Conservation (phyloP, 1,140 invertebrate species). For the Uloborus diversus region DNA sequence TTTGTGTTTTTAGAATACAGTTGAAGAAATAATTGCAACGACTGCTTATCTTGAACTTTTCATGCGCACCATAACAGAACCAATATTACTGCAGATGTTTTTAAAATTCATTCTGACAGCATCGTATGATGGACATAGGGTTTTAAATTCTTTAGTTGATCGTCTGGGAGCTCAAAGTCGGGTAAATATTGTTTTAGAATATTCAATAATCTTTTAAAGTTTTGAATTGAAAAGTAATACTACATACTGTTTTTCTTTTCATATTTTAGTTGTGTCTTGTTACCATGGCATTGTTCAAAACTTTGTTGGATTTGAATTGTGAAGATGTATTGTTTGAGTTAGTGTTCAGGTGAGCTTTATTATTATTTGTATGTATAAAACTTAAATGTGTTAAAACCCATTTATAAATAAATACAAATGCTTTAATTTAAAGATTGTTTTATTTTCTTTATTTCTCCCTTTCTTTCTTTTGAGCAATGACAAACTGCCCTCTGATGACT, state of each 20-base stretch:
- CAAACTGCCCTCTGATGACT: no score
- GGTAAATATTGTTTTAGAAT: conserved; percentile 66
- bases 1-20: conserved; percentile 69
- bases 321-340: conserved; percentile 97
- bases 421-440: no score
- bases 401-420: no score
- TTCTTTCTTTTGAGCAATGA: no score
- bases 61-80: conserved; percentile 84
- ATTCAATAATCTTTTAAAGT: background rate
- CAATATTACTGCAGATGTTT: conserved; percentile 81
- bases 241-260: no score
- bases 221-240: background rate
- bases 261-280: conserved; percentile 76
- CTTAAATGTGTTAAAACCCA: no score
- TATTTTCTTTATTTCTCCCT: no score
- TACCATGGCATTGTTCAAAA: conserved; percentile 89
- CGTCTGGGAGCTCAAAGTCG: conserved; percentile 77
- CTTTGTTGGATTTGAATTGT: conserved; percentile 89
- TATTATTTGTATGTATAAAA: background rate
- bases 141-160: conserved; percentile 81
- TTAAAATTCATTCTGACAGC: conserved; percentile 86
- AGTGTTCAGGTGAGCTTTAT: conserved; percentile 75
- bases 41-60: conserved; percentile 92
- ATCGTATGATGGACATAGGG: conserved; percentile 80
- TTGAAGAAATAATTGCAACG: conserved; percentile 87